phyloP scores from a whole-genome alignment of 1,140 invertebrate genomes.

The Aphelinus certus region DNA sequence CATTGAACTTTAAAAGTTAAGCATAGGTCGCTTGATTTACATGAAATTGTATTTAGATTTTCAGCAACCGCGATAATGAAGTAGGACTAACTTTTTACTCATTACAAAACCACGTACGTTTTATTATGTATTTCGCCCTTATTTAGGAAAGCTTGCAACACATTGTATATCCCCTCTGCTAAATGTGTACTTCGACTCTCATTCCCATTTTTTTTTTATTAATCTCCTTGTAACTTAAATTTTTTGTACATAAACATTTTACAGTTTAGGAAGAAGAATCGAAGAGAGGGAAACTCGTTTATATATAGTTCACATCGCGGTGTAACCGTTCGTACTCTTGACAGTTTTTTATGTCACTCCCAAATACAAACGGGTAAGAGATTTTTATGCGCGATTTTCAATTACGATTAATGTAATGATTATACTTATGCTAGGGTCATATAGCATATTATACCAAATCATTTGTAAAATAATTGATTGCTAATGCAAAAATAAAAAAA shows the following conservation, averaged over 20 bases:
- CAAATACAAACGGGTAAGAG: not conserved
- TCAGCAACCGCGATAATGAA: not conserved
- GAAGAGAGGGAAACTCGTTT: conserved; percentile 4
- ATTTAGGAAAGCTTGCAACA: not conserved
- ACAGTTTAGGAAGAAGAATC: conserved; percentile 4
- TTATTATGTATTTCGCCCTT: conserved; percentile 27
- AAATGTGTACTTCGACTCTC: conserved; percentile 18
- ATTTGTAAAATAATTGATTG: conserved; percentile 40
- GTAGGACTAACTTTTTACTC: too few relatives aligned
- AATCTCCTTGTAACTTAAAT: not conserved
- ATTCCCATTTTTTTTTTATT: conserved; percentile 21
- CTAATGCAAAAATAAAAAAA: conserved; percentile 40
- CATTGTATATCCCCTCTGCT: conserved; percentile 22
- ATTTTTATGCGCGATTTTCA: conserved; percentile 32
- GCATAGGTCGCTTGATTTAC: conserved; percentile 7
- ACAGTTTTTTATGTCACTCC: conserved; percentile 27
- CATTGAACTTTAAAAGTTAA: not conserved
- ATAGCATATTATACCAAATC: conserved; percentile 30
- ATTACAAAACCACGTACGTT: too few relatives aligned
- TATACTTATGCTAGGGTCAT: conserved; percentile 28
- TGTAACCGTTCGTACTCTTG: not conserved
- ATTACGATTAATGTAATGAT: conserved; percentile 31
- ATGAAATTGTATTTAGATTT: conserved; percentile 28
- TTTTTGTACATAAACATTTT: conserved; percentile 38
- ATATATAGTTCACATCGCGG: not conserved